Evolutionary conservation across 2,888 invertebrate species (phyloP).

Genomic region (Harpalus rubripes): DNA sequence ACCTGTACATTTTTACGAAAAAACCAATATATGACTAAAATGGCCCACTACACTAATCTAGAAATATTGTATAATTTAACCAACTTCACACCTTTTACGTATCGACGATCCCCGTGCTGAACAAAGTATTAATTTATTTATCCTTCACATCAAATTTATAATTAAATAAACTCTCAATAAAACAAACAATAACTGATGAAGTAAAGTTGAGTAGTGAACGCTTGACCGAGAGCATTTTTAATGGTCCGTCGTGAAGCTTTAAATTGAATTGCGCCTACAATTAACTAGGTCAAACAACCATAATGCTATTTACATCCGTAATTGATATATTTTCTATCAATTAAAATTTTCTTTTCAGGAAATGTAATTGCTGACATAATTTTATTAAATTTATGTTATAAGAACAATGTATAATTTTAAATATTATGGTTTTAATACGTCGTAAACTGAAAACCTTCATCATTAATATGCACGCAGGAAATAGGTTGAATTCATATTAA

Average conservation of each 20-base stretch:
- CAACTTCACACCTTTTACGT: too few species aligned
- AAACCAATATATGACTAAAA: too few species aligned
- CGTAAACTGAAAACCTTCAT: not conserved
- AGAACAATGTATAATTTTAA: too few species aligned
- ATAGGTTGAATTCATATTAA: not conserved
- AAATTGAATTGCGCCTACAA: slow-evolving; percentile 28
- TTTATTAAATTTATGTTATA: too few species aligned
- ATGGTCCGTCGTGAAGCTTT: slow-evolving; percentile 17
- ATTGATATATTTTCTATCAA: slow-evolving; percentile 4
- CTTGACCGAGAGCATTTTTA: slow-evolving; percentile 9
- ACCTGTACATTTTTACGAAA: too few species aligned
- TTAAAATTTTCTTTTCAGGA: not conserved
- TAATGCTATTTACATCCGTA: slow-evolving; percentile 27
- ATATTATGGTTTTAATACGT: too few species aligned
- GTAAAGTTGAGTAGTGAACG: not conserved
- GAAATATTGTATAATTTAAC: too few species aligned
- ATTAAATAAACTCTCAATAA: not conserved
- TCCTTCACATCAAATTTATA: not conserved
- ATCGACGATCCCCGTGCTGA: too few species aligned
- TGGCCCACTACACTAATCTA: too few species aligned
- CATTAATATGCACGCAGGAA: not conserved
- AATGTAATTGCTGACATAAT: not conserved
- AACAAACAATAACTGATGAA: not conserved
- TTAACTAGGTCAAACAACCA: slow-evolving; percentile 27
- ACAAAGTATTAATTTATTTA: not conserved